Evolutionary conservation across 2,113 vertebrate genomes (phyloP), one percentile per base, ranked within the genome.

Genomic region (Sceloporus tristichus): DNA sequence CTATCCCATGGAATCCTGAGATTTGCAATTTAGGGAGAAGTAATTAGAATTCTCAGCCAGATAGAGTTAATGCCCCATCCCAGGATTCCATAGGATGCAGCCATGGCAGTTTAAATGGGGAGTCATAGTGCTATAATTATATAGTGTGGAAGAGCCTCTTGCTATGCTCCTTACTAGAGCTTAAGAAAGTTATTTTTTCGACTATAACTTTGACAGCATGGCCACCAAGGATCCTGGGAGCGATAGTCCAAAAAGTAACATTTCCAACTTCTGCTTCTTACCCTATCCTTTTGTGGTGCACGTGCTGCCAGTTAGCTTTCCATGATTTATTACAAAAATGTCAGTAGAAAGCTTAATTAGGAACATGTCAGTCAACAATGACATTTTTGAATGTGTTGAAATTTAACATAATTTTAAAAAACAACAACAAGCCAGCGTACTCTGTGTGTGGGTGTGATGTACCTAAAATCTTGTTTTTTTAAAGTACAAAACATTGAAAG

Each of bases 331-430:
- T 53, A 71, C 56, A 83, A 83, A 83, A 83, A 13, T n/a, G 2
- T 40, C 83, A 73, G 53, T 38, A 85, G 48, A 74, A 56, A 85
- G 21, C 14, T 85, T 54, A 25, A 85, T 83, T 83, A 29, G 27
- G 42, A 73, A 85, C 53, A 59, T 75, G n/a, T 75, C 71, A 75
- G 53, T 85, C 71, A 75, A 70, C 40, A 70, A 27, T 62, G 71
- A 85, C 38, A 62, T 34, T 75, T 75, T 85, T 27, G 54, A 18
- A 75, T 75, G 54, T 9, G 38, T 38, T 75, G 71, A n/a, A 75
- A 59, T 75, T 38, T 38, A 74, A 73, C 18, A 84, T 18, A 34
- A 84, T 2, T 71, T 34, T 38, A n/a, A 54, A n/a, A 59, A 81
- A 21, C 6, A 82, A 48, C 25, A 82, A 27, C n/a, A 54, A 25